Base-by-base conservation (phyloP, 2,797 vertebrate species). In the Urophycis tenuis region DNA sequence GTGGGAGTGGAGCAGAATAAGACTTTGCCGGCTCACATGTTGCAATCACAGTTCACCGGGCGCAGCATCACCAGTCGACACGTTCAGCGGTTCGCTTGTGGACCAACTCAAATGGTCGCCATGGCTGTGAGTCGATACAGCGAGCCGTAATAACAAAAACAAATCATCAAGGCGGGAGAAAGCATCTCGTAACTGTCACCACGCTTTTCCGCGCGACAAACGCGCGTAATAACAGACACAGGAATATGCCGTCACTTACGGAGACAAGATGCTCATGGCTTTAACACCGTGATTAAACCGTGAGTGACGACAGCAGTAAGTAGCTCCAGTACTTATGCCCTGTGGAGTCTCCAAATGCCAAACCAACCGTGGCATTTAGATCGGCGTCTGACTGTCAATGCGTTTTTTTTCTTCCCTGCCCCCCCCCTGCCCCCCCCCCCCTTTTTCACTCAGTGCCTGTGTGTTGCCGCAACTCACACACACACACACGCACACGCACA, bases 261-360 rank as follows among this genome's bases (percentile, higher is more conserved):
- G 53, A 64, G 53, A 64, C 53, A 64, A 64, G 53, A 29, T 15
- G 53, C 53, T 25, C 4, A 64, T 64, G 53, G 53, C 53, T 64
- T 74, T 64, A 64, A 64, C 53, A 25, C n/a, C 8, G 53, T 64
- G 53, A 64, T 64, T 64, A 64, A 64, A 64, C 53, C 53, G 25
- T n/a, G 53, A 64, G 53, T 11, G 53, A 64, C 29, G 53, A 15
- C 6, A 10, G 53, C 53, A 64, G 29, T 64, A 64, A 64, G 53
- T 64, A 64, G n/a, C n/a, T 64, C 53, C 53, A 64, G 53, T 12
- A 64, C 53, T 64, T 64, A 11, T 64, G 53, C 53, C 53, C 53
- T 29, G n/a, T 9, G 53, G 53, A 64, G 53, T n/a, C 53, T 64
- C 22, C 2, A 64, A 64, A 29, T 64, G 53, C n/a, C 53, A 64